These are phyloP conservation scores for Riptortus pedestris DNA, from an alignment of 1,140 invertebrate genomes.

Conservation along the genomic window DNA sequence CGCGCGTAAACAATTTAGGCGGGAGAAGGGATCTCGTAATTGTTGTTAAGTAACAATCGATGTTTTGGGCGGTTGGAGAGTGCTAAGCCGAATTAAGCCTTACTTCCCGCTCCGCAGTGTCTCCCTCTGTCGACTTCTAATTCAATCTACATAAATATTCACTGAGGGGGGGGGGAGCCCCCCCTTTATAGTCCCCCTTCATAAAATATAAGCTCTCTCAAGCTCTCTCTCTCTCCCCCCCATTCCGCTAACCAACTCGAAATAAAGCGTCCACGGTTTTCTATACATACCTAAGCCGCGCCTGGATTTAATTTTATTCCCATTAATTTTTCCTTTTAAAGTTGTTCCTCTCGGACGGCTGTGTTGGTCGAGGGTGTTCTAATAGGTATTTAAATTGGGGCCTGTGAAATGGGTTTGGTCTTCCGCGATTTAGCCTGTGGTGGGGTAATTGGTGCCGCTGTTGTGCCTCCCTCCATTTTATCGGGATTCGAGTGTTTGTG, in stretches of 20 bases:
- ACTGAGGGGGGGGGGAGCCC: not conserved
- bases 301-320: not conserved
- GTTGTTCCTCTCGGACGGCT: not conserved
- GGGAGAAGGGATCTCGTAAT: not conserved
- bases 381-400: not conserved
- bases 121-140: no score
- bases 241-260: not conserved
- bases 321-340: conserved; percentile 2
- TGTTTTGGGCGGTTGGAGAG: not conserved
- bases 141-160: conserved; percentile 6
- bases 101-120: no score
- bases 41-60: not conserved
- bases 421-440: no score
- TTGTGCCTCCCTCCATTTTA: not conserved
- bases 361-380: not conserved
- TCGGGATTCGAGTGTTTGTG: not conserved
- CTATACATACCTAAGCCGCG: no score
- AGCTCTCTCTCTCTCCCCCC: not conserved
- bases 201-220: no score
- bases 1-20: not conserved
- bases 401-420: not conserved
- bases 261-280: no score
- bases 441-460: not conserved
- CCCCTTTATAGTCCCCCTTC: no score
- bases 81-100: no score